These are phyloP conservation scores for Bucorvus abyssinicus DNA, from an alignment of 2,797 vertebrate genomes.

Conservation along the genomic window DNA sequence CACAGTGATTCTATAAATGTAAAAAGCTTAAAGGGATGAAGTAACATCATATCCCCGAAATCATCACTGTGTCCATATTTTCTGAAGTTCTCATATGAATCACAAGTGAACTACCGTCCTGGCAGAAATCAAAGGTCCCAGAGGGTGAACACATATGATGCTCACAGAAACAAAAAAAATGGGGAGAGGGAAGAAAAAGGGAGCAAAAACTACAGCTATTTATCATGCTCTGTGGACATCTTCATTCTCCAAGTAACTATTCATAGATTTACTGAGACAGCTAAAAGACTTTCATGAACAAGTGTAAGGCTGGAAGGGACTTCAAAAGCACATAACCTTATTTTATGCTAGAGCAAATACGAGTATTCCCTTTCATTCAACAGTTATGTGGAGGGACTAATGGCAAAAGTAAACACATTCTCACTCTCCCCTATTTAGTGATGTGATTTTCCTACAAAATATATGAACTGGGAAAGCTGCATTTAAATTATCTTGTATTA, in stretches of 20 bases:
- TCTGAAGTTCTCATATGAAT: slow-evolving; percentile 37
- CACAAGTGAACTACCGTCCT: slow-evolving; percentile 20
- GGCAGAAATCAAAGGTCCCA: background rate
- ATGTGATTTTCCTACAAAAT: background rate
- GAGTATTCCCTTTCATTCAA: background rate
- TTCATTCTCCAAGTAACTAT: background rate
- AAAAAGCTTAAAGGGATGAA: background rate
- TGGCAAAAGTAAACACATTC: background rate
- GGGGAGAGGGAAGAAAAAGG: background rate
- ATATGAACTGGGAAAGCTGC: background rate
- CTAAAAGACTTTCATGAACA: background rate
- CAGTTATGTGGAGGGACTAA: background rate
- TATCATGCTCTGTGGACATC: background rate
- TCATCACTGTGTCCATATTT: background rate
- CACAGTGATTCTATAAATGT: background rate
- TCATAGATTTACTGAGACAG: background rate
- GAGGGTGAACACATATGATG: background rate
- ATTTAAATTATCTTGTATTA: background rate
- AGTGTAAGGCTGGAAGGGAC: background rate
- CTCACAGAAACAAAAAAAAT: too few relatives aligned
- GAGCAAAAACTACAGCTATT: background rate
- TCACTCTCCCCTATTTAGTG: background rate
- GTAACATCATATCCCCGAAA: background rate
- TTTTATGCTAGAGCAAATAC: background rate
- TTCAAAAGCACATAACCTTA: background rate